Percentiles rank a stretch among this genome's conserved stretches.
Evolutionary conservation across 1,140 invertebrate genomes (phyloP).

Genomic region (Drosophila subpulchrella): DNA sequence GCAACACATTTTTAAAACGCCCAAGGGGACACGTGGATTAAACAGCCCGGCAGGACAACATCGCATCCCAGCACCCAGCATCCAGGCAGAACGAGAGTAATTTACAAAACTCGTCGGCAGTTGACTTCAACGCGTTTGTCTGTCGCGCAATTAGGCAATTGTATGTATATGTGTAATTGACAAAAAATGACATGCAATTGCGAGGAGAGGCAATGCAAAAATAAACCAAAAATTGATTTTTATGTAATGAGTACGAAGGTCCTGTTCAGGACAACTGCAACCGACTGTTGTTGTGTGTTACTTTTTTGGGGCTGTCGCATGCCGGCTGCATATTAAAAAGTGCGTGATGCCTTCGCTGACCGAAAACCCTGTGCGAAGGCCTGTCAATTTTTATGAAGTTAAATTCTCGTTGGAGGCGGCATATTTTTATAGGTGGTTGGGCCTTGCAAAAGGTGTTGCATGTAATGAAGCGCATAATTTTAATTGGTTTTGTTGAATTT

Average conservation of each 20-base stretch:
- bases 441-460: conserved; percentile 48
- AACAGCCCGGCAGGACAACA: conserved; percentile 62
- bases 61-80: not conserved
- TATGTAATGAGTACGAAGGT: conserved; percentile 76
- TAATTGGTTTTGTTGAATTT: conserved; percentile 64
- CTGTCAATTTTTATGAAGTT: conserved; percentile 83
- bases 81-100: conserved; percentile 58
- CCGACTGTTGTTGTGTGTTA: conserved; percentile 28
- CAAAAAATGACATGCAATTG: conserved; percentile 72
- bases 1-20: conserved; percentile 79
- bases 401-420: conserved; percentile 42
- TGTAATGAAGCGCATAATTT: conserved; percentile 75
- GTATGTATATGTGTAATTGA: conserved; percentile 62
- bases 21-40: conserved; percentile 75
- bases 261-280: conserved; percentile 40
- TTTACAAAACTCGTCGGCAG: conserved; percentile 76
- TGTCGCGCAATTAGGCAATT: conserved; percentile 79
- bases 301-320: conserved; percentile 56
- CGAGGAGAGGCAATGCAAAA: conserved; percentile 44
- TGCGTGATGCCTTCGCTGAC: conserved; percentile 62
- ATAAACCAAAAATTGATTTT: conserved; percentile 82
- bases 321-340: conserved; percentile 80
- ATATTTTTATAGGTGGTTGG: conserved; percentile 2
- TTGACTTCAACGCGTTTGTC: conserved; percentile 76
- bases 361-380: conserved; percentile 43